Evolutionary conservation across 2,113 vertebrate genomes (phyloP).

Genomic region (Nothobranchius furzeri): DNA sequence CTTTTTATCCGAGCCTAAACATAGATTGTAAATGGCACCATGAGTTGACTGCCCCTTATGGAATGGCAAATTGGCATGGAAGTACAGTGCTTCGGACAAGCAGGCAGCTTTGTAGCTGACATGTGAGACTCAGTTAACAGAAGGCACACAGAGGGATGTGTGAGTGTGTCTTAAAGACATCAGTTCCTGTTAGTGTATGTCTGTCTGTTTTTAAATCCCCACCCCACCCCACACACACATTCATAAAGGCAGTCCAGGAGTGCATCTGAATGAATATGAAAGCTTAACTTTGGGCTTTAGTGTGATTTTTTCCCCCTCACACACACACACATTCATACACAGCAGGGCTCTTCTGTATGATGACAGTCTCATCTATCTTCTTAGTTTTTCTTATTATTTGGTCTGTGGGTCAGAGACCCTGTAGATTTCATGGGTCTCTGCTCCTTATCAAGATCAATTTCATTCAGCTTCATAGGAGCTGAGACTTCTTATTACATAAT

Average conservation of each 20-base stretch:
- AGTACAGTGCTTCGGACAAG: conserved; percentile 63
- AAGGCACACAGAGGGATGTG: conserved; percentile 14
- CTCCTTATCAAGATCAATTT: conserved; percentile 73
- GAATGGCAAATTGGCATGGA: conserved; percentile 59
- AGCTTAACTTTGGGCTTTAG: conserved; percentile 6
- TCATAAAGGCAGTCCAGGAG: background rate
- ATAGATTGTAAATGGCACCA: conserved; percentile 18
- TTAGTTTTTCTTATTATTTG: conserved; percentile 71
- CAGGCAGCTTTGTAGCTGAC: conserved; percentile 20
- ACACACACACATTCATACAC: conserved; percentile 11
- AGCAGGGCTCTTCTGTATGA: conserved; percentile 34
- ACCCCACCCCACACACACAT: background rate
- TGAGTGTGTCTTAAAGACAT: conserved; percentile 32
- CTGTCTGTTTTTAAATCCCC: conserved; percentile 20
- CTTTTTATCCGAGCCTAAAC: conserved; percentile 20
- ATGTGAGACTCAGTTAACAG: conserved; percentile 35
- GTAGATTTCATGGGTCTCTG: conserved; percentile 71
- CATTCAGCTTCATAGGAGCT: conserved; percentile 62
- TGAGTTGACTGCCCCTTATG: conserved; percentile 32
- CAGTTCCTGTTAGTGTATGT: conserved; percentile 20
- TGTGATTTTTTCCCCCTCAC: background rate
- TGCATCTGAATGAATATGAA: conserved; percentile 24
- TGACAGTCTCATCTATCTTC: conserved; percentile 63
- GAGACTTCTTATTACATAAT: conserved; percentile 66
- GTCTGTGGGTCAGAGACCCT: conserved; percentile 64